Conservation (phyloP, 2,888 invertebrate genomes). For the Dicyrtoma fusca region DNA sequence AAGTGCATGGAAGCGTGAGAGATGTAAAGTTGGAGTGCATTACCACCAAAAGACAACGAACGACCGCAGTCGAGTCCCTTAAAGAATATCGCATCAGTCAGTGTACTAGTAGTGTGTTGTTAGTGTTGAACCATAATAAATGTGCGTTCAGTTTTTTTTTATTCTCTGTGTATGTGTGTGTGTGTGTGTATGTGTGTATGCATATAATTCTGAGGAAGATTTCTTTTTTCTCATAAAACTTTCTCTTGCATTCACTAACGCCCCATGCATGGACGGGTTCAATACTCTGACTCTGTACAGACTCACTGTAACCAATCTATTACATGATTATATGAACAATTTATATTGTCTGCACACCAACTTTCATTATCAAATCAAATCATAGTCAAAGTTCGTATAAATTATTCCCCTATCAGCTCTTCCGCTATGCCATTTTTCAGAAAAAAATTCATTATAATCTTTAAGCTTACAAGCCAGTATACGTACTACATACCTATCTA, state of each 20-base stretch:
- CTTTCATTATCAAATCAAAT: too few species aligned
- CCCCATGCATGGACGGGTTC: not conserved
- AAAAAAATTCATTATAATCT: too few species aligned
- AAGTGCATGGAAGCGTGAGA: constrained; percentile 20
- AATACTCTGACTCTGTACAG: not conserved
- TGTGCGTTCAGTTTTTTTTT: constrained; percentile 12
- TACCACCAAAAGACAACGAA: constrained; percentile 1
- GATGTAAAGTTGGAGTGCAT: constrained; percentile 19
- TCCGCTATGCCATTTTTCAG: too few species aligned
- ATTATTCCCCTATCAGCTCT: too few species aligned
- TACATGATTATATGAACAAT: not conserved
- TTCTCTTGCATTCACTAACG: constrained; percentile 6
- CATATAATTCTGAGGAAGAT: constrained; percentile 10
- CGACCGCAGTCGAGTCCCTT: not conserved
- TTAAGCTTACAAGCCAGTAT: too few species aligned
- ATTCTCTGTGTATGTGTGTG: not conserved
- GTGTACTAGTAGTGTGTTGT: not conserved
- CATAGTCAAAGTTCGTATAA: too few species aligned
- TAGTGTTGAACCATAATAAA: constrained; percentile 6
- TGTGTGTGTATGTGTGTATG: too few species aligned
- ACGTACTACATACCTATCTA: too few species aligned
- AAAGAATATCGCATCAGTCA: not conserved
- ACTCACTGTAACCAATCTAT: not conserved
- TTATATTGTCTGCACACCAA: too few species aligned
- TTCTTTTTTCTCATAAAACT: constrained; percentile 16